Evolutionary conservation across 2,113 vertebrate genomes (phyloP).

Genomic region (Podocnemis expansa): DNA sequence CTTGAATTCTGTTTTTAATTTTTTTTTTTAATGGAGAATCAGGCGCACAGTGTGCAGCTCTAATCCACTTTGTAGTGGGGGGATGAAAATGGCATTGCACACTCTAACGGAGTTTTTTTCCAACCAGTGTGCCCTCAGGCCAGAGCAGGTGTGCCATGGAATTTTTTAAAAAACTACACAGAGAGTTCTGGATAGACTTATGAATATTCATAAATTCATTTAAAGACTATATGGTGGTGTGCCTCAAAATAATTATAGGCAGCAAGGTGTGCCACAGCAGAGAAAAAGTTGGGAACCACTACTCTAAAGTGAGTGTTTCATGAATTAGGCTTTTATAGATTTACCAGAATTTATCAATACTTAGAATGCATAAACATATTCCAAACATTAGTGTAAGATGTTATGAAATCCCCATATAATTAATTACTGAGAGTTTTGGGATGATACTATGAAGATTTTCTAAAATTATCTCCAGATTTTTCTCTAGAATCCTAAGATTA

Average conservation of each 20-base stretch:
- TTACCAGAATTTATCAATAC: slow-evolving; percentile 1
- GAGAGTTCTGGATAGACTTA: no score
- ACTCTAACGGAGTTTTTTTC: no score
- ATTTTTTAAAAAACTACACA: no score
- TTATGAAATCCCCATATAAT: not conserved
- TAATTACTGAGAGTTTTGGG: not conserved
- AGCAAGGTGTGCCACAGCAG: no score
- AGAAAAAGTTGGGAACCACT: no score
- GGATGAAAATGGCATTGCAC: not conserved
- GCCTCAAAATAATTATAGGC: no score
- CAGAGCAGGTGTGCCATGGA: no score
- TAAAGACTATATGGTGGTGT: no score
- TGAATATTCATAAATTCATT: no score
- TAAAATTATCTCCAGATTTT: not conserved
- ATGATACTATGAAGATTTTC: not conserved
- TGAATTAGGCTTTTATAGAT: not conserved
- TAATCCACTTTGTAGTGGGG: slow-evolving; percentile 21
- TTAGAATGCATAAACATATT: not conserved
- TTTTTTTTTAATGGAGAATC: slow-evolving; percentile 44
- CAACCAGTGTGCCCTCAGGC: no score
- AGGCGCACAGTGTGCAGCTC: slow-evolving; percentile 53
- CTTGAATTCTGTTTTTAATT: slow-evolving; percentile 30
- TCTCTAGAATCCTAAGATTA: not conserved
- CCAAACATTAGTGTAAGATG: not conserved
- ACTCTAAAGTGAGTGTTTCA: not conserved